Evolutionary conservation across 2,888 invertebrate genomes (phyloP).

Genomic region (Emmelina monodactyla): DNA sequence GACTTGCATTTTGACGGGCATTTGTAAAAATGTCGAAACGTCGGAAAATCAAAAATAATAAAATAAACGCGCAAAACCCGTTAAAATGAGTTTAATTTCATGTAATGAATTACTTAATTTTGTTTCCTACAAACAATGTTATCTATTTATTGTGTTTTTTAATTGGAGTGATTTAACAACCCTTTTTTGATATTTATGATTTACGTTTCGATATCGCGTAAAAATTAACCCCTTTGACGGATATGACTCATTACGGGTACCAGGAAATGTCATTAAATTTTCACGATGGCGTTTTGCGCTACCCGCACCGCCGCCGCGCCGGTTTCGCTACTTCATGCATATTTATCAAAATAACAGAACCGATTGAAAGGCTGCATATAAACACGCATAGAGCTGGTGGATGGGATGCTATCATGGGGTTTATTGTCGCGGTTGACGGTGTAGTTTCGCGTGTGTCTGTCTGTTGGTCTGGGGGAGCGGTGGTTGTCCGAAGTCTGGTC

Average conservation of each 20-base stretch:
- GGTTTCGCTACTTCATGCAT: conserved; percentile 61
- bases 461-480: conserved; percentile 39
- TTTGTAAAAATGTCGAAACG: too few relatives aligned
- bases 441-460: conserved; percentile 37
- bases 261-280: conserved; percentile 64
- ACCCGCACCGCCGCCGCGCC: conserved; percentile 33
- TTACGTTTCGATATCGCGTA: conserved; percentile 44
- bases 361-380: conserved; percentile 65
- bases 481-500: conserved; percentile 40
- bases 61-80: too few relatives aligned
- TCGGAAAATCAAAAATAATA: too few relatives aligned
- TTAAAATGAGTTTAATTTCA: too few relatives aligned
- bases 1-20: too few relatives aligned
- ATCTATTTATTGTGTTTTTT: too few relatives aligned
- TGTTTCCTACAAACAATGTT: too few relatives aligned
- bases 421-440: conserved; percentile 47
- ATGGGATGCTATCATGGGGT: conserved; percentile 34
- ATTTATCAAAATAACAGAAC: conserved; percentile 64
- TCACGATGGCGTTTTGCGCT: conserved; percentile 61
- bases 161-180: neutral
- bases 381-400: conserved; percentile 55
- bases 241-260: conserved; percentile 61
- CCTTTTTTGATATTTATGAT: conserved; percentile 31
- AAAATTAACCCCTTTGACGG: conserved; percentile 59
- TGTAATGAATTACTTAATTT: too few relatives aligned